A percentile compares a stretch with the other conserved stretches of the same genome.
Evolutionary conservation across 2,797 vertebrate genomes (phyloP).

Genomic region (Typhlichthys eigenmanni): DNA sequence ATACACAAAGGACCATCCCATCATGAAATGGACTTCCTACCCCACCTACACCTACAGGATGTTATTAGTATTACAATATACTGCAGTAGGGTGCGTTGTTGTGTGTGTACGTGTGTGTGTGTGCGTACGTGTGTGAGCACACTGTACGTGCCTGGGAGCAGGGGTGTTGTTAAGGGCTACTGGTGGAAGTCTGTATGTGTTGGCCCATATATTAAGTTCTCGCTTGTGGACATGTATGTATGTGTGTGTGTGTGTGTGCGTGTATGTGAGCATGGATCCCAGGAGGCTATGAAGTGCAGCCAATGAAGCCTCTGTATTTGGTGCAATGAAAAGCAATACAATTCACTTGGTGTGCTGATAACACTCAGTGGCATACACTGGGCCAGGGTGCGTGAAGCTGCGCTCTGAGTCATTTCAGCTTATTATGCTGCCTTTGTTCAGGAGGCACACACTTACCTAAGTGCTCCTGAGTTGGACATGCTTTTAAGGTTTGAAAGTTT

Average conservation of each 20-base stretch:
- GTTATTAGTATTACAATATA: slow-evolving; percentile 29
- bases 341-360: slow-evolving; percentile 17
- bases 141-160: background rate
- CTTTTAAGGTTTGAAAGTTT: background rate
- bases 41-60: too few species aligned
- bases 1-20: slow-evolving; percentile 27
- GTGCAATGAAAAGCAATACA: slow-evolving; percentile 16
- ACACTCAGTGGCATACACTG: background rate
- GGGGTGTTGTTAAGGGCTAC: background rate
- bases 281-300: slow-evolving; percentile 6
- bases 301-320: slow-evolving; percentile 13
- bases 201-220: background rate
- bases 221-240: background rate
- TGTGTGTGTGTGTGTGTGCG: slow-evolving; percentile 12
- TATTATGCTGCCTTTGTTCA: slow-evolving; percentile 9
- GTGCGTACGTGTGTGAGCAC: too few species aligned
- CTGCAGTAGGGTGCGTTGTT: slow-evolving; percentile 23
- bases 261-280: slow-evolving; percentile 13
- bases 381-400: background rate
- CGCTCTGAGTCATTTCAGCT: slow-evolving; percentile 2
- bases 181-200: slow-evolving; percentile 1
- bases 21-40: slow-evolving; percentile 11
- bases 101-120: background rate
- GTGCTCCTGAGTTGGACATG: slow-evolving; percentile 7
- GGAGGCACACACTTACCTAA: slow-evolving; percentile 5